Percentiles rank a stretch among this genome's conserved stretches.
These are phyloP conservation scores for Papilio polyxenes DNA, from an alignment of 1,140 invertebrate species.

Conservation along the genomic window DNA sequence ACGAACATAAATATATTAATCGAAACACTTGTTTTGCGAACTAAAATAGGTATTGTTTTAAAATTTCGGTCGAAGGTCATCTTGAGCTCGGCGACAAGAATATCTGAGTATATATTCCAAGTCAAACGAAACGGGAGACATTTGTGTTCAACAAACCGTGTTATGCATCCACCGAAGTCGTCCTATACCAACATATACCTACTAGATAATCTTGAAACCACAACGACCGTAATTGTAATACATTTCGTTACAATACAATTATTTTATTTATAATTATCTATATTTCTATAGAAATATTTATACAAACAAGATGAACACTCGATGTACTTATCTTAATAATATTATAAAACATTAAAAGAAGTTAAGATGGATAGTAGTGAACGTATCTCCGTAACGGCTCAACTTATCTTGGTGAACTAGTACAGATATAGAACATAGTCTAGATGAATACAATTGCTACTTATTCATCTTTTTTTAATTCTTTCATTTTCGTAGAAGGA, in stretches of 20 bases:
- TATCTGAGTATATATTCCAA: conserved; percentile 20
- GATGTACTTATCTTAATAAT: no score
- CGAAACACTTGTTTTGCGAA: not conserved
- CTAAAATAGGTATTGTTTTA: not conserved
- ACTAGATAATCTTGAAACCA: not conserved
- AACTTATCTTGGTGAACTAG: no score
- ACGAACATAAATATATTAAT: not conserved
- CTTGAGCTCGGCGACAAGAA: conserved; percentile 5
- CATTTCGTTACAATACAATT: not conserved
- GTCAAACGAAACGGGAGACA: conserved; percentile 20
- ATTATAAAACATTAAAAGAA: no score
- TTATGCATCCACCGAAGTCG: not conserved
- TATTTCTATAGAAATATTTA: no score
- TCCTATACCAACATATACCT: not conserved
- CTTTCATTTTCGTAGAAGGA: no score
- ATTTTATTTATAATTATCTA: not conserved
- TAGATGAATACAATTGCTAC: no score
- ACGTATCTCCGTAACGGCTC: no score
- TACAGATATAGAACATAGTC: no score
- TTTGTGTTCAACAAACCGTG: conserved; percentile 13
- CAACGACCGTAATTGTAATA: not conserved
- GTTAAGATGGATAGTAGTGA: no score
- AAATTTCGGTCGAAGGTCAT: not conserved
- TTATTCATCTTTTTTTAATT: no score
- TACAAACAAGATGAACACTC: no score